Conservation (phyloP, 2,797 vertebrate genomes). For the Podarcis lilfordi region DNA sequence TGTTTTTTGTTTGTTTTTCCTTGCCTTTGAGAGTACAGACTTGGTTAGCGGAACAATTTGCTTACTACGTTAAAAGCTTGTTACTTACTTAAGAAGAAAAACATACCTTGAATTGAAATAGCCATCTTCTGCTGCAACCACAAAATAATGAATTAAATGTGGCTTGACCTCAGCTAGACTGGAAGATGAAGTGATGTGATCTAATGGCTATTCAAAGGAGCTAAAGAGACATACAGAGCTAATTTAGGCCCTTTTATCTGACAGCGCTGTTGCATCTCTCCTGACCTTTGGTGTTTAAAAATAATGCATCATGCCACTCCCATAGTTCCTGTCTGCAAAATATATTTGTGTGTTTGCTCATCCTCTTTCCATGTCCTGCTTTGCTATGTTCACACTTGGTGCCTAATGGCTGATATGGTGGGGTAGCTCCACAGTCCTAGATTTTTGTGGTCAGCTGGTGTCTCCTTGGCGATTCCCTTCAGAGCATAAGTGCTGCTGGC, state of each 20-base stretch:
- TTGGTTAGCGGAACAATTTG: conserved; percentile 39
- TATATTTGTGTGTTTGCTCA: neutral
- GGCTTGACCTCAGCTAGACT: conserved; percentile 54
- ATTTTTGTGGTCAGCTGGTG: neutral
- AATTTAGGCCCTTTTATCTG: conserved; percentile 23
- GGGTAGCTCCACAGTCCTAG: neutral
- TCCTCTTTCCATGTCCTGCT: neutral
- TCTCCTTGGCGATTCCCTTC: neutral
- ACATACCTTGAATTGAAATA: conserved; percentile 43
- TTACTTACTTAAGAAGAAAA: neutral
- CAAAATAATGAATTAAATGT: conserved; percentile 41
- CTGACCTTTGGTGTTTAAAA: conserved; percentile 24
- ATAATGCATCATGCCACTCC: neutral
- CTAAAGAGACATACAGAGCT: conserved; percentile 13
- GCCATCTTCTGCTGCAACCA: conserved; percentile 29
- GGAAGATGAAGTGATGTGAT: conserved; percentile 46
- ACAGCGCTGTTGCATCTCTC: neutral
- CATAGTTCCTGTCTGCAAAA: neutral
- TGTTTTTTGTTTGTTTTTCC: conserved; percentile 28
- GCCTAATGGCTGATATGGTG: neutral
- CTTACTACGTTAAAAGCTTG: conserved; percentile 50
- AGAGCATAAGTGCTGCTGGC: neutral
- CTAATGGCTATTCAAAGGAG: conserved; percentile 7
- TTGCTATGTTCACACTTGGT: neutral
- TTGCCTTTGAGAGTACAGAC: conserved; percentile 34